These are phyloP conservation scores for Prionace glauca DNA, from an alignment of 2,797 vertebrate species.

Conservation along the genomic window DNA sequence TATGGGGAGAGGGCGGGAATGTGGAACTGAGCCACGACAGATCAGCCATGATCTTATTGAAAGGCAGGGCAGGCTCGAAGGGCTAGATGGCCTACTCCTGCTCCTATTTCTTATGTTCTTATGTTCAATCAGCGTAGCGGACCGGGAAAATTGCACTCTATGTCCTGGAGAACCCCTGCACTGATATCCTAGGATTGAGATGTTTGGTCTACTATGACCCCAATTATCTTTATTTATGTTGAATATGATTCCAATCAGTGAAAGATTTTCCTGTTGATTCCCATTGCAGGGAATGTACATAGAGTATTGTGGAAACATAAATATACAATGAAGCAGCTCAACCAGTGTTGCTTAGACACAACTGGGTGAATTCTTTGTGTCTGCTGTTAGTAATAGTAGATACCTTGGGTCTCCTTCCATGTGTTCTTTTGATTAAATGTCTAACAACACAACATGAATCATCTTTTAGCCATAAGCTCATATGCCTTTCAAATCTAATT, in stretches of 20 bases:
- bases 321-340: not conserved
- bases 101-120: too few relatives aligned
- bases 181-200: not conserved
- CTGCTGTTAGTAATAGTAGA: not conserved
- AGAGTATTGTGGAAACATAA: not conserved
- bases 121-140: too few relatives aligned
- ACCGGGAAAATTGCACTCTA: too few relatives aligned
- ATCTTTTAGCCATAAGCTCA: not conserved
- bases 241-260: not conserved
- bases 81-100: too few relatives aligned
- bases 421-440: slow-evolving; percentile 15
- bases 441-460: not conserved
- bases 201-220: not conserved
- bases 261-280: not conserved
- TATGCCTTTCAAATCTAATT: not conserved
- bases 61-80: too few relatives aligned
- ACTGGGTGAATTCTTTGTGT: not conserved
- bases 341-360: not conserved
- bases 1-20: too few relatives aligned
- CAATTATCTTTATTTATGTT: not conserved
- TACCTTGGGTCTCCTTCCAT: not conserved
- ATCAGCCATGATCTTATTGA: too few relatives aligned
- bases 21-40: too few relatives aligned
- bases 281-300: not conserved
- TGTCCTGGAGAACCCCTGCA: not conserved